Base-by-base conservation (phyloP, 2,888 invertebrate species). In the Epiblema foenella region DNA sequence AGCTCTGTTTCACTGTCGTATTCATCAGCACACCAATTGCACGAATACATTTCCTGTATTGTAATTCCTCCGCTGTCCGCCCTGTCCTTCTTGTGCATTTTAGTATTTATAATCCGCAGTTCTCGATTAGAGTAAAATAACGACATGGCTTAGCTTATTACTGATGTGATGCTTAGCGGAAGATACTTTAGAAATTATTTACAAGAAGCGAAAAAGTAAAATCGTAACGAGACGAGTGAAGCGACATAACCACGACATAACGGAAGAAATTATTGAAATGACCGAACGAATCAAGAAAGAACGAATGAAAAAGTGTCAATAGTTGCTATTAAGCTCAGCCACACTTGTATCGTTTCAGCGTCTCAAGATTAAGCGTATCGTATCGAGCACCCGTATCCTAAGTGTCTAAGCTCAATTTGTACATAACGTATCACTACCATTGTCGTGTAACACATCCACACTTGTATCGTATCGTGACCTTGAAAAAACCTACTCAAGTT, bases 1-100 rank as follows among this genome's bases (percentile, higher is more conserved):
- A 71, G 18, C 2, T 71, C 71, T 0, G 71, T 71, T 29, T 71
- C 71, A 15, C 62, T 67, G 11, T 71, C 71, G 12, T 67, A 71
- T 12, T 49, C 71, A 9, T 67, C 62, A 2, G 15, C 0, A 29
- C 71, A 71, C 9, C 60, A 18, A 11, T 51, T 56, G 12, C 71
- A 71, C 0, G 60, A 18, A 12, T 60, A 51, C 20, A 12, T 60
- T 20, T 56, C 60, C 1, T 12, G 11, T 3, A 8, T 7, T 10
- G 8, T n/a, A 7, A 54, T 15, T 15, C 9, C 7, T 15, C 7
- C n/a, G 15, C 4, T n/a, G 12, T 15, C 15, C 17, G 54, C n/a
- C 7, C 9, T n/a, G 10, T 39, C 20, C 17, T 7, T 20, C 46
- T 54, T 46, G 17, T 59, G 66, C 56, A 62, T 71, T 62, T 20